Conservation (phyloP, 2,113 vertebrate genomes). For the Chlamydotis undulata region DNA sequence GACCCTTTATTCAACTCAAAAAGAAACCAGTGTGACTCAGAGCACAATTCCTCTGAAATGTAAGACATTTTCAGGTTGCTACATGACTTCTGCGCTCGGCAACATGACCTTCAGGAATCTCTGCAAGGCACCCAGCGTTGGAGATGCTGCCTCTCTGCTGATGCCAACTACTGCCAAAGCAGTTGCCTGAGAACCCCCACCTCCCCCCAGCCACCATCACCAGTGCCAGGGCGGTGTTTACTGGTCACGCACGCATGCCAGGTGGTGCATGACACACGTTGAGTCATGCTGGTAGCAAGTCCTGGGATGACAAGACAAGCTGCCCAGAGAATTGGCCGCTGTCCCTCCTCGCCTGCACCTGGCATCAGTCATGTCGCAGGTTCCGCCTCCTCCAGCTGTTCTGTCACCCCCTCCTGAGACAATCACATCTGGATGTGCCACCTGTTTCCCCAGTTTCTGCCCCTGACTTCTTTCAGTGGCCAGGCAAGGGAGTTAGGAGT, state of each 20-base stretch:
- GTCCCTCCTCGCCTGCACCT: background rate
- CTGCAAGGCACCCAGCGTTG: rapidly evolving
- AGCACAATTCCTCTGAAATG: background rate
- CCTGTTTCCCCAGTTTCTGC: background rate
- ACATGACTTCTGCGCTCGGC: background rate
- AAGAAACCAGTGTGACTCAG: background rate
- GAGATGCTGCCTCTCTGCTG: background rate
- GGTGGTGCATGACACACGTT: background rate
- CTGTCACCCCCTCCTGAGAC: background rate
- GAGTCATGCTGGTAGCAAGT: background rate
- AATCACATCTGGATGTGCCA: background rate
- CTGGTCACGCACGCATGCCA: background rate
- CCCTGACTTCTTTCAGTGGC: background rate
- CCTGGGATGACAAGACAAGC: background rate
- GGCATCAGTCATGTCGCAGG: background rate
- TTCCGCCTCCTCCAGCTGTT: background rate
- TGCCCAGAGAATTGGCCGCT: background rate
- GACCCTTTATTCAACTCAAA: background rate
- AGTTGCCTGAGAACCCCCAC: background rate
- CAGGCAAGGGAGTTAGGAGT: rapidly evolving
- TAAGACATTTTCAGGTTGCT: background rate
- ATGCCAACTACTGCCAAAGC: background rate
- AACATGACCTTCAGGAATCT: background rate
- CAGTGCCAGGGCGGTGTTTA: background rate
- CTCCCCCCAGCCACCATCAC: background rate